Conservation (phyloP, 2,888 invertebrate genomes). For the Caenorhabditis sp. region DNA sequence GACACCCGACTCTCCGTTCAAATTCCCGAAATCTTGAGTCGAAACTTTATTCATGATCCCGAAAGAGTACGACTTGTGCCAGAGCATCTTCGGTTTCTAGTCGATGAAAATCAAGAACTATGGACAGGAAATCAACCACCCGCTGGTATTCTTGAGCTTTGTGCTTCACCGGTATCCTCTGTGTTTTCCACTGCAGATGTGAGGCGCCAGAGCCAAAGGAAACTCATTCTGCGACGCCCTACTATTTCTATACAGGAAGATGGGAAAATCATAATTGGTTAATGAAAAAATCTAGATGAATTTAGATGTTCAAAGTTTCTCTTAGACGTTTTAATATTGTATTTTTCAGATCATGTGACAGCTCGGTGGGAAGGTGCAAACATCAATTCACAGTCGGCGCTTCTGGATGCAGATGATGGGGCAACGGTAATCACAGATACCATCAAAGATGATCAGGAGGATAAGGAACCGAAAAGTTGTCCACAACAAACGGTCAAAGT, state of each 20-base stretch:
- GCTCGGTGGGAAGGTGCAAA: slow-evolving; percentile 82
- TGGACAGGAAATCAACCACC: slow-evolving; percentile 31
- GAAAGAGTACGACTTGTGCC: slow-evolving; percentile 44
- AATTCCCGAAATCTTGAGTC: slow-evolving; percentile 68
- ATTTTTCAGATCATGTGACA: slow-evolving; percentile 80
- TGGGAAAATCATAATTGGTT: slow-evolving; percentile 81
- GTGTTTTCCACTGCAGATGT: slow-evolving; percentile 76
- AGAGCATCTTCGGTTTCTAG: slow-evolving; percentile 47
- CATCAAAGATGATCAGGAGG: slow-evolving; percentile 80
- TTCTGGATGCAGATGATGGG: slow-evolving; percentile 81
- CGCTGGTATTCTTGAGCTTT: slow-evolving; percentile 46
- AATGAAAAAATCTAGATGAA: slow-evolving; percentile 10
- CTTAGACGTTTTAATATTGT: neutral
- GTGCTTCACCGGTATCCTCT: slow-evolving; percentile 76
- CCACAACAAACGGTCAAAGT: slow-evolving; percentile 81
- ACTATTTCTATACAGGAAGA: slow-evolving; percentile 82
- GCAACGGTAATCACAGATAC: slow-evolving; percentile 81
- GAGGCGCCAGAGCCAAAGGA: slow-evolving; percentile 56
- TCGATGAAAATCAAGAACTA: slow-evolving; percentile 52
- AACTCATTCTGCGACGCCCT: slow-evolving; percentile 76
- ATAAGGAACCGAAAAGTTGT: slow-evolving; percentile 78
- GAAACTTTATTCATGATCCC: slow-evolving; percentile 41
- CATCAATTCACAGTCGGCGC: slow-evolving; percentile 77
- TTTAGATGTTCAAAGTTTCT: neutral
- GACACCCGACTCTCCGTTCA: slow-evolving; percentile 70